A percentile compares a stretch with the other conserved stretches of the same genome.
These are phyloP conservation scores for Labrus mixtus DNA, from an alignment of 2,113 vertebrate species.

Conservation along the genomic window DNA sequence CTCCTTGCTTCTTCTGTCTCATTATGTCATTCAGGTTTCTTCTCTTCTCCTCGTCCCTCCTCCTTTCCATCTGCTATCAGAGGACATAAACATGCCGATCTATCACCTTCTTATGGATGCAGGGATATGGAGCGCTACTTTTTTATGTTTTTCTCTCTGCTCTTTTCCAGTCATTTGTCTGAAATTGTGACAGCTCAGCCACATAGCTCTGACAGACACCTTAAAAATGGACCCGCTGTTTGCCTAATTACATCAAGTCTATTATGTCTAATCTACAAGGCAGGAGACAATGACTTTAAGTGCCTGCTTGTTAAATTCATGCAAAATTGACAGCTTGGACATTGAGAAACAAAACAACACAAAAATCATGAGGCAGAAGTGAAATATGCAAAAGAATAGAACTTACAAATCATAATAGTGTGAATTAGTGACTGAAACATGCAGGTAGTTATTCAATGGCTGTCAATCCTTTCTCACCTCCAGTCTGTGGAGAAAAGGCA, in stretches of 20 bases:
- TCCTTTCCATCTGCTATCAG: neutral
- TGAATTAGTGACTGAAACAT: neutral
- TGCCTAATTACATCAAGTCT: slow-evolving; percentile 33
- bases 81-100: slow-evolving; percentile 18
- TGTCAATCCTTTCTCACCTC: neutral
- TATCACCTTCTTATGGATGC: slow-evolving; percentile 37
- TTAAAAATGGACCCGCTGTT: slow-evolving; percentile 30
- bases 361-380: slow-evolving; percentile 14
- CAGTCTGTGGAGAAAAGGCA: neutral
- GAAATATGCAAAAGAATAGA: neutral
- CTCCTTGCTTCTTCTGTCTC: neutral
- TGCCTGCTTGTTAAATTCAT: slow-evolving; percentile 21
- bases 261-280: slow-evolving; percentile 23
- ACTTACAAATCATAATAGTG: neutral
- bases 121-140: slow-evolving; percentile 12
- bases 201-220: slow-evolving; percentile 22
- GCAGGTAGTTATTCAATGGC: slow-evolving; percentile 14
- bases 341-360: neutral
- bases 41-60: neutral
- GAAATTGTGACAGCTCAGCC: slow-evolving; percentile 28
- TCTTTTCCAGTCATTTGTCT: slow-evolving; percentile 23
- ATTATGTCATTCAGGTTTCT: slow-evolving; percentile 3
- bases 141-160: slow-evolving; percentile 11
- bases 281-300: neutral
- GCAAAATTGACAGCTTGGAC: slow-evolving; percentile 33